phyloP scores from a whole-genome alignment of 2,797 vertebrate species.

The Dermochelys coriacea region DNA sequence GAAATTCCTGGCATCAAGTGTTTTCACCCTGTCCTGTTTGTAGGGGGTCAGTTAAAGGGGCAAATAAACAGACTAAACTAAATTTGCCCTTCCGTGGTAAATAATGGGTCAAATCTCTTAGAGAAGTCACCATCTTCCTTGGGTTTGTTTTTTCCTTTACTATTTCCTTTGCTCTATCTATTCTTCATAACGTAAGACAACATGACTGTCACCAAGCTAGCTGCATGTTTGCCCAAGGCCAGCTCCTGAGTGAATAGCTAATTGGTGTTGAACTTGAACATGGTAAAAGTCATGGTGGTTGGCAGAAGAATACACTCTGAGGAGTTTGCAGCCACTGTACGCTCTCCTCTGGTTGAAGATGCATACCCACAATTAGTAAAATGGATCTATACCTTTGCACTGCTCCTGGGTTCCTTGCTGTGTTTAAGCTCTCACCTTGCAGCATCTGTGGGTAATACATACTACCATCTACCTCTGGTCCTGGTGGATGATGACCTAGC shows the following conservation, averaged over 20 bases:
- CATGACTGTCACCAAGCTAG: conserved; percentile 25
- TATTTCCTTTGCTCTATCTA: background rate
- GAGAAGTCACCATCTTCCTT: conserved; percentile 22
- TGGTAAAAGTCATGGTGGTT: background rate
- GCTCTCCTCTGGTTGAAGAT: background rate
- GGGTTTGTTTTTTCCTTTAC: background rate
- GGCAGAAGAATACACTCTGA: background rate
- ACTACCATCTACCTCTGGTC: rapidly evolving
- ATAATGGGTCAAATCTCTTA: background rate
- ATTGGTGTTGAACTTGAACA: conserved; percentile 43
- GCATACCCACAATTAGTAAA: background rate
- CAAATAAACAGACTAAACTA: conserved; percentile 11
- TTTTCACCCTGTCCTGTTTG: background rate
- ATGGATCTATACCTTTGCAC: background rate
- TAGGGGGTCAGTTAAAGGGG: background rate
- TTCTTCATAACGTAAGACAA: background rate
- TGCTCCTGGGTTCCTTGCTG: background rate
- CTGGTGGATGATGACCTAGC: background rate
- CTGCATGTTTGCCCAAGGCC: conserved; percentile 20
- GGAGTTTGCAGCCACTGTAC: background rate
- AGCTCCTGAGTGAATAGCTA: conserved; percentile 34
- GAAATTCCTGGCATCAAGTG: background rate
- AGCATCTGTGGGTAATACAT: background rate
- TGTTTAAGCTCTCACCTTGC: background rate
- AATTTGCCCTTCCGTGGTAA: background rate